Conservation (phyloP, 2,888 invertebrate species). For the Acanthosepion pharaonis region DNA sequence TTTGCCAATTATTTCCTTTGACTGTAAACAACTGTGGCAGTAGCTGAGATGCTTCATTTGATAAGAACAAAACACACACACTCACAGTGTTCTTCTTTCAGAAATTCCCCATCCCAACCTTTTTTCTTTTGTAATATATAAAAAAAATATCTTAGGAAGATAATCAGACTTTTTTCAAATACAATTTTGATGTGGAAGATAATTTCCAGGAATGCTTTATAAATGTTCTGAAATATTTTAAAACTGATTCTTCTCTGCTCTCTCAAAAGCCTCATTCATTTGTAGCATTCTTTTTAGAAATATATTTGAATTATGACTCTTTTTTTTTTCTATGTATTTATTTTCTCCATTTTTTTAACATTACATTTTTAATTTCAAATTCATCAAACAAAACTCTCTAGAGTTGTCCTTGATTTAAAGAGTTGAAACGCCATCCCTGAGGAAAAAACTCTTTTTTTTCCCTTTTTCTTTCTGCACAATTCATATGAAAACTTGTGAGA, state of each 20-base stretch:
- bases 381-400: background rate
- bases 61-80: background rate
- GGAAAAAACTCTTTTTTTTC: background rate
- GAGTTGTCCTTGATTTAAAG: background rate
- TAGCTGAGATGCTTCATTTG: background rate
- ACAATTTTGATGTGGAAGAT: background rate
- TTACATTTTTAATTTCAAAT: background rate
- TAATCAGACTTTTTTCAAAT: background rate
- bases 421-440: background rate
- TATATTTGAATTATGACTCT: background rate
- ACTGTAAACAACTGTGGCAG: background rate
- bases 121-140: too few relatives aligned
- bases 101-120: background rate
- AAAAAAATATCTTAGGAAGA: background rate
- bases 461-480: background rate
- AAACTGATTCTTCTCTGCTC: background rate
- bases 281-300: background rate
- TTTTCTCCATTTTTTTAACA: background rate
- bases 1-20: background rate
- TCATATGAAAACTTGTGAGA: background rate
- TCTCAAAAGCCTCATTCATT: background rate
- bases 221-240: background rate
- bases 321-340: background rate
- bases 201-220: background rate
- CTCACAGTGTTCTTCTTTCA: background rate